Evolutionary conservation across 2,113 vertebrate genomes (phyloP).

Genomic region (Triplophysa rosa): DNA sequence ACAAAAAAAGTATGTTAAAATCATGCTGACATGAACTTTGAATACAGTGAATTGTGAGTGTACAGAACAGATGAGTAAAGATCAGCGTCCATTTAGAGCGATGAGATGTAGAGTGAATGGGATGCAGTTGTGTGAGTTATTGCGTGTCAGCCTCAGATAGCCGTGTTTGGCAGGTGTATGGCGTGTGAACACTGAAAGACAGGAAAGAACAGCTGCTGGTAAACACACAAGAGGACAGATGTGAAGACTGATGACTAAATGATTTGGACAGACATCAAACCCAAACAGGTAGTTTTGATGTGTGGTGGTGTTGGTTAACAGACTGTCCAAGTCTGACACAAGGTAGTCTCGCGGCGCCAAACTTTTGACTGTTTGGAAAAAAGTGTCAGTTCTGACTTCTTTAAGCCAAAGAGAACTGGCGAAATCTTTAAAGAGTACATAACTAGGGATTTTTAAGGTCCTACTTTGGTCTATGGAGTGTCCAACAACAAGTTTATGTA

Average conservation of each 20-base stretch:
- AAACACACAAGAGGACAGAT: conserved; percentile 66
- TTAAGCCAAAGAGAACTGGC: neutral
- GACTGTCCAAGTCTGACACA: conserved; percentile 12
- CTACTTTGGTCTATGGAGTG: too few relatives aligned
- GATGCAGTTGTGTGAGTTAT: conserved; percentile 43
- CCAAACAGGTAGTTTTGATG: conserved; percentile 25
- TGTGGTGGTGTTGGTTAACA: conserved; percentile 22
- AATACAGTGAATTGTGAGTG: neutral
- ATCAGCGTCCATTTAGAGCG: conserved; percentile 39
- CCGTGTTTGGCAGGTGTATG: conserved; percentile 46
- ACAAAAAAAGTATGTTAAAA: neutral
- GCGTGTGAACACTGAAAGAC: conserved; percentile 52
- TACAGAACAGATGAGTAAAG: conserved; percentile 22
- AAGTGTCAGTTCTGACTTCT: neutral
- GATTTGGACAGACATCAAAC: conserved; percentile 59
- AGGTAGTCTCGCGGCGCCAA: neutral
- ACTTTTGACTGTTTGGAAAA: neutral
- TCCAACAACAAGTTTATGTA: too few relatives aligned
- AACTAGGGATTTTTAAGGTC: too few relatives aligned
- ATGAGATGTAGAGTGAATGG: conserved; percentile 38
- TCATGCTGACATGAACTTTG: neutral
- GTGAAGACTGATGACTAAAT: conserved; percentile 73
- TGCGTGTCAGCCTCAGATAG: conserved; percentile 42
- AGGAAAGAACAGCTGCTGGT: conserved; percentile 69
- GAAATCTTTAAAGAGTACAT: too few relatives aligned